phyloP scores from a whole-genome alignment of 2,797 vertebrate species.

The Cynodonichthys magdalenae region DNA sequence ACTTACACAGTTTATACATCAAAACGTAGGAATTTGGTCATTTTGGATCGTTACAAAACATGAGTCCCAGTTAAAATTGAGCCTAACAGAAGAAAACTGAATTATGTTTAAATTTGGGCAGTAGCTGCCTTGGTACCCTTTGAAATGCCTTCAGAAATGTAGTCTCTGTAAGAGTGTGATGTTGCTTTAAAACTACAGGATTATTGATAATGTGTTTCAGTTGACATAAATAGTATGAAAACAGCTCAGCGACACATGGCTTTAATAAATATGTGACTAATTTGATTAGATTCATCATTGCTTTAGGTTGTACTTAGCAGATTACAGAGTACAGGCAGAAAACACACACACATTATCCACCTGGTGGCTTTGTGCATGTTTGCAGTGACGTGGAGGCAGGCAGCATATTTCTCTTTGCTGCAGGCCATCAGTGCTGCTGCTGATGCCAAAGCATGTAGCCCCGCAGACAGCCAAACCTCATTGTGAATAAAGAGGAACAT shows the following conservation, averaged over 20 bases:
- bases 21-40: no score
- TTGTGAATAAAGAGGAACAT: constrained; percentile 54
- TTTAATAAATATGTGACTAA: neutral
- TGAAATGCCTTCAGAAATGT: no score
- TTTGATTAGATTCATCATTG: neutral
- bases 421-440: constrained; percentile 44
- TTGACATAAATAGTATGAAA: neutral
- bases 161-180: no score
- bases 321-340: neutral
- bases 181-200: no score
- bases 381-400: constrained; percentile 38
- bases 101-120: no score
- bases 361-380: constrained; percentile 50
- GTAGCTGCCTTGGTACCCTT: no score
- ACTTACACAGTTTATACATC: no score
- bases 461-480: constrained; percentile 45
- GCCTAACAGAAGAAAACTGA: no score
- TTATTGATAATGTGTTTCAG: neutral
- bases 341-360: constrained; percentile 22
- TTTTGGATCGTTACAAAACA: no score
- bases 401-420: constrained; percentile 47
- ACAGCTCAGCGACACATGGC: neutral
- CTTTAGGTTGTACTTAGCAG: constrained; percentile 1
- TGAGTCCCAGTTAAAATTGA: no score
- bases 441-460: constrained; percentile 48